Base-by-base conservation (phyloP, 2,888 invertebrate genomes). In the Lissocephala sabroskyi region DNA sequence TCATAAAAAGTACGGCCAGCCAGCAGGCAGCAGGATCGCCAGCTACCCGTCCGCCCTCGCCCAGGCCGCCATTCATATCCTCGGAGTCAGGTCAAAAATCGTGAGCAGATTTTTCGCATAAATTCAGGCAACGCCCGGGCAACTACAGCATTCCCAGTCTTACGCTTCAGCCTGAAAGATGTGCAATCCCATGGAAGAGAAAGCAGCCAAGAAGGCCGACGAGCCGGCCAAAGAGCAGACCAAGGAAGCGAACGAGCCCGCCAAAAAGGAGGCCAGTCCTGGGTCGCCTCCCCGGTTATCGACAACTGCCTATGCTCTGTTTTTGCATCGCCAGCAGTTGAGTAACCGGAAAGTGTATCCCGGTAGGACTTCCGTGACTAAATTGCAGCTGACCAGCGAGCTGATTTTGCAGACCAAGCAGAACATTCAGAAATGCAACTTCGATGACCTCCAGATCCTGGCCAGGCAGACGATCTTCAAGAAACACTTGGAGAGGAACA, bases 381-480 rank as follows among this genome's bases (percentile, higher is more conserved):
- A 73, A 37, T 65, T 73, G 3, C 60, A 65, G 3, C 42, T 73
- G 19, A 78, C 71, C 36, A 62, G 30, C 36, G 74, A 73, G 7
- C 29, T 73, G n/a, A 73, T 73, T 7, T 57, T 62, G 1, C 37
- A 36, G 5, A 76, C 62, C 16, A 78, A 78, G 10, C 42, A 65
- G 37, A 67, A 73, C 30, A 73, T 73, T 0, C 33, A 18, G 2
- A 30, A 36, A 1, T 76, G 76, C 49, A 78, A 60, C 32, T 42
- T n/a, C 14, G 71, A 78, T 50, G 71, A 73, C 45, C 49, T 73
- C 3, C 44, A 60, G 56, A 60, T 49, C 2, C 19, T 73, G 5
- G 73, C 76, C 17, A 33, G 79, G 7, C 56, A 73, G 41, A 78
- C 76, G 32, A 41, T 78, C 43, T 78, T 78, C 45, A 59, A 52